Evolutionary conservation across 1,140 invertebrate genomes (phyloP).

Genomic region (Scaptomyza pallida): DNA sequence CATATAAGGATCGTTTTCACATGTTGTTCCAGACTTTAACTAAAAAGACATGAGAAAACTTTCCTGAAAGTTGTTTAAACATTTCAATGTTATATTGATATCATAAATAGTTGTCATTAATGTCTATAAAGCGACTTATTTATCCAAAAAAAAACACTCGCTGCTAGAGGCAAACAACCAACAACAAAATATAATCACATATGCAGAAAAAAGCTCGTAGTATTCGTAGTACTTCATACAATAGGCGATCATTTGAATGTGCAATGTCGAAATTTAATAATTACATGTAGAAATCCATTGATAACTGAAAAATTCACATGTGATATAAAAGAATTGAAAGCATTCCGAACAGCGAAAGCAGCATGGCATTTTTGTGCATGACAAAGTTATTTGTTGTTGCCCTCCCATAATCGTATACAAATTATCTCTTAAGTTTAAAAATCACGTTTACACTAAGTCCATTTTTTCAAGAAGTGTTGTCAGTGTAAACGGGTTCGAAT

Average conservation of each 20-base stretch:
- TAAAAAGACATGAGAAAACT: background rate
- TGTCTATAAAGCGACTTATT: slow-evolving; percentile 15
- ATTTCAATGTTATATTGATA: slow-evolving; percentile 18
- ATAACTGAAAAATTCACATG: slow-evolving; percentile 51
- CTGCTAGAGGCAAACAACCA: slow-evolving; percentile 20
- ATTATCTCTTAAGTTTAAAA: slow-evolving; percentile 27
- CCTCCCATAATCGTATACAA: slow-evolving; percentile 11
- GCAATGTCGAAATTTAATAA: slow-evolving; percentile 31
- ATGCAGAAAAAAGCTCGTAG: slow-evolving; percentile 21
- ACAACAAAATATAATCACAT: slow-evolving; percentile 2
- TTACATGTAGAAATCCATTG: slow-evolving; percentile 47
- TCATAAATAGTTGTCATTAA: slow-evolving; percentile 19
- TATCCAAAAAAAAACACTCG: slow-evolving; percentile 19
- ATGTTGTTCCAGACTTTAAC: no score
- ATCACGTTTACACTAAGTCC: slow-evolving; percentile 20
- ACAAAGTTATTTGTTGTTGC: slow-evolving; percentile 53
- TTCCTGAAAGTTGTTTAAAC: slow-evolving; percentile 9
- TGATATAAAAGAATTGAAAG: slow-evolving; percentile 29
- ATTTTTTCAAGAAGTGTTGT: slow-evolving; percentile 1
- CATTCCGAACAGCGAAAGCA: slow-evolving; percentile 47
- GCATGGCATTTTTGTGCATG: slow-evolving; percentile 84
- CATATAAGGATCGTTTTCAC: background rate
- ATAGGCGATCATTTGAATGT: slow-evolving; percentile 7
- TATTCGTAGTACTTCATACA: slow-evolving; percentile 30
- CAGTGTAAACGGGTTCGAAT: slow-evolving; percentile 11